Conservation (phyloP, 2,888 invertebrate species). For the Uloborus plumipes region DNA sequence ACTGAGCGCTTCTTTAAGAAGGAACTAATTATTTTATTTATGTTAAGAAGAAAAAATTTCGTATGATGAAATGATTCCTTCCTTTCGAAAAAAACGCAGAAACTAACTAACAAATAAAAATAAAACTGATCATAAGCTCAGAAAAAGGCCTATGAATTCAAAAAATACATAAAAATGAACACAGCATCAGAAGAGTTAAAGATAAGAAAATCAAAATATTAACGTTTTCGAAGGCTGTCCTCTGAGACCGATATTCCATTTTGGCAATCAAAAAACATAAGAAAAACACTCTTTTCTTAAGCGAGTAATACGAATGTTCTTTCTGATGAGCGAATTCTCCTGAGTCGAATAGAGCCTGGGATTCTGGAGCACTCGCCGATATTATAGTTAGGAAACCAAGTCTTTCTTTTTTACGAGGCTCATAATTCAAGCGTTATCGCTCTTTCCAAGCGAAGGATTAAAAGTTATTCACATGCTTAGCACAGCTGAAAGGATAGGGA, state of each 20-base stretch:
- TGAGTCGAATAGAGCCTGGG: slow-evolving; percentile 25
- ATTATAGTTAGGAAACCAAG: background rate
- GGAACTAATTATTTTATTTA: no score
- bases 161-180: no score
- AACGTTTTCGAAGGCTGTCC: no score
- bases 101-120: no score
- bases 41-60: no score
- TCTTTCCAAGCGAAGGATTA: slow-evolving; percentile 41
- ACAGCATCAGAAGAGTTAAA: no score
- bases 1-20: no score
- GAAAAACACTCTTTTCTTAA: slow-evolving; percentile 10
- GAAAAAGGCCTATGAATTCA: no score
- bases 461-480: slow-evolving; percentile 53
- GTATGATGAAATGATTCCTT: no score
- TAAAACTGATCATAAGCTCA: no score
- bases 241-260: slow-evolving; percentile 23
- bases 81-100: no score
- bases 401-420: slow-evolving; percentile 22
- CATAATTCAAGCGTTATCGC: slow-evolving; percentile 44
- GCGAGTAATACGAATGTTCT: slow-evolving; percentile 28
- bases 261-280: slow-evolving; percentile 36
- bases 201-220: no score
- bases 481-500: slow-evolving; percentile 38
- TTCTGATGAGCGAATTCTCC: slow-evolving; percentile 10
- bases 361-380: background rate